Evolutionary conservation across 1,140 invertebrate species (phyloP).

Genomic region (Cotesia glomerata): DNA sequence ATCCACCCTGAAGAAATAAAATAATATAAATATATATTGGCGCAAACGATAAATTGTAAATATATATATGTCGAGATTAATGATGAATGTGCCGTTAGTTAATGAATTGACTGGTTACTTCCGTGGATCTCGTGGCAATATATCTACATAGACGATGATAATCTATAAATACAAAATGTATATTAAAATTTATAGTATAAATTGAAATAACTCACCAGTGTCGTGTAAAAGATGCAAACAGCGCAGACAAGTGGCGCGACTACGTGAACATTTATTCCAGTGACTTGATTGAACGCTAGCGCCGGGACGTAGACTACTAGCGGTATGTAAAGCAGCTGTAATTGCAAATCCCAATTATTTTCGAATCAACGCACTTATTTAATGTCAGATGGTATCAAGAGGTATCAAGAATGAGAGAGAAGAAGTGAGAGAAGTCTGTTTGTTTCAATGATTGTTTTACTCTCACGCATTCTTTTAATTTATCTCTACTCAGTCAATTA

Average conservation of each 20-base stretch:
- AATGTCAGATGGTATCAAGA: too few relatives aligned
- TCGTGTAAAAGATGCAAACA: slow-evolving; percentile 84
- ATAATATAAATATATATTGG: slow-evolving; percentile 11
- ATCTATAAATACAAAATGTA: too few relatives aligned
- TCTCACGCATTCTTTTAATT: slow-evolving; percentile 2
- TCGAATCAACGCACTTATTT: too few relatives aligned
- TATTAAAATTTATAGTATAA: too few relatives aligned
- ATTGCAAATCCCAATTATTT: slow-evolving; percentile 22
- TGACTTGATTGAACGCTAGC: slow-evolving; percentile 86
- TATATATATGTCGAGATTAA: too few relatives aligned
- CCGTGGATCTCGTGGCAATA: too few relatives aligned
- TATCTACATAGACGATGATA: too few relatives aligned
- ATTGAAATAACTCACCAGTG: slow-evolving; percentile 68
- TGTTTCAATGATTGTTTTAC: background rate
- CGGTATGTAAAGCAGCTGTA: slow-evolving; percentile 79
- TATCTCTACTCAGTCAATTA: background rate
- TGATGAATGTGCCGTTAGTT: too few relatives aligned
- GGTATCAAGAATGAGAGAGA: background rate
- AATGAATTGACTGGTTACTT: too few relatives aligned
- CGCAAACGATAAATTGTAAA: background rate
- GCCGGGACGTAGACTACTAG: slow-evolving; percentile 91
- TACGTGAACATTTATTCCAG: slow-evolving; percentile 73
- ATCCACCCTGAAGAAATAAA: slow-evolving; percentile 71
- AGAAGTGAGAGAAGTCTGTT: background rate
- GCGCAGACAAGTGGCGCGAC: slow-evolving; percentile 75